Evolutionary conservation across 2,113 vertebrate genomes (phyloP).

Genomic region (Grantiella picta): DNA sequence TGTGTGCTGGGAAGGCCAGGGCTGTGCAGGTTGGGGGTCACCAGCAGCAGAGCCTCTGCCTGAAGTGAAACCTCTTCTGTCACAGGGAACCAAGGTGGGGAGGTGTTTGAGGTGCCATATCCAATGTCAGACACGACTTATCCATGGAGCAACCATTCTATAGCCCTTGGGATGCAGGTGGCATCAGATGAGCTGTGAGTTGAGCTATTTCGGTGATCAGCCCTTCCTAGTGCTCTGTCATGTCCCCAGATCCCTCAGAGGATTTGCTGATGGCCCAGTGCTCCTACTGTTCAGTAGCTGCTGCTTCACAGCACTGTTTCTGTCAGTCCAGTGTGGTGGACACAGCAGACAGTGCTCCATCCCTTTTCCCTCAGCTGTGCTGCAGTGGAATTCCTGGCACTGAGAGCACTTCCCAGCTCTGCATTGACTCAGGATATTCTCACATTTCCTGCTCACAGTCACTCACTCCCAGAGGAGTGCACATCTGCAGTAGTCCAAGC

Average conservation of each 20-base stretch:
- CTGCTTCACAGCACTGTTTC: neutral
- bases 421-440: fast-evolving
- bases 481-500: neutral
- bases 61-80: neutral
- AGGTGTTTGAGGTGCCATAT: neutral
- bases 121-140: neutral
- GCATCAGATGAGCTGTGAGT: neutral
- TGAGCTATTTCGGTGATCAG: fast-evolving
- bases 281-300: neutral
- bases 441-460: neutral
- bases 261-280: neutral
- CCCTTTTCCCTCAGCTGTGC: neutral
- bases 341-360: neutral
- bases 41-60: neutral
- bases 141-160: neutral
- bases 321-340: fast-evolving
- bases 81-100: neutral
- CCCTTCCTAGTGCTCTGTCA: neutral
- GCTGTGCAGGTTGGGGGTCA: neutral
- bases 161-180: neutral
- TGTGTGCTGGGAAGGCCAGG: neutral
- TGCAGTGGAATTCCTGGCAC: neutral
- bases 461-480: fast-evolving
- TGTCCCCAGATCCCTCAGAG: neutral
- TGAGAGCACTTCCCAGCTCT: fast-evolving